Evolutionary conservation across 2,113 vertebrate species (phyloP), one percentile per base, ranked within the genome.

Genomic region (Thermophis baileyi): DNA sequence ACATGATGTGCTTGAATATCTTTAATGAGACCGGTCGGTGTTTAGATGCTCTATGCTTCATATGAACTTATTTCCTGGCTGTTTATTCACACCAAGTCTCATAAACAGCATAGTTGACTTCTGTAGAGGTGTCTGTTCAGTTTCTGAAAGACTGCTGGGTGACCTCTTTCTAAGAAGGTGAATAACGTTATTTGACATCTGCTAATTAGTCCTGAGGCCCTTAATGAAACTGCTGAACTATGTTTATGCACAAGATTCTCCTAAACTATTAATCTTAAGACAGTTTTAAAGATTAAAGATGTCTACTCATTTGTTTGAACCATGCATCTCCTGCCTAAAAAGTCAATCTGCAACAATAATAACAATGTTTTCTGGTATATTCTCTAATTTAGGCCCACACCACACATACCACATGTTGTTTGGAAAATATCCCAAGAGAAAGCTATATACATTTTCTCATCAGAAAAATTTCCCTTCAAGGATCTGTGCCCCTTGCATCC

Each of bases 121-220:
- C 35, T 51, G 22, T 85, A 91, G 30, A n/a, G 10, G 50, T 88
- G 30, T 87, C 10, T 49, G 6, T 63, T 46, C 89, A 40, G 50
- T 94, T 90, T 90, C 89, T 93, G 46, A 35, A 93, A 92, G 87
- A 16, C 0, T 20, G 2, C 50, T 94, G 93, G 3, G 44, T 90
- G 35, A 2, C 88, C 89, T 49, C 10, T 81, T 90, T 94, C 22
- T 49, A 90, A 47, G 63, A 2, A 89, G 69, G 11, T 27, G 55
- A 40, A 57, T 7, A 30, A 22, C 89, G n/a, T 81, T 47, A 90
- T 18, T 69, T 86, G 60, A 92, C 87, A 90, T 63, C 27, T 87
- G n/a, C 47, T 89, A 94, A 93, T 90, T 81, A 93, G 11, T 0
- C 0, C 0, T 69, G 27, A 46, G 86, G 50, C 0, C 6, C 55